These are phyloP conservation scores for Brachyalestes nurse DNA, from an alignment of 2,797 vertebrate species.

Conservation along the genomic window DNA sequence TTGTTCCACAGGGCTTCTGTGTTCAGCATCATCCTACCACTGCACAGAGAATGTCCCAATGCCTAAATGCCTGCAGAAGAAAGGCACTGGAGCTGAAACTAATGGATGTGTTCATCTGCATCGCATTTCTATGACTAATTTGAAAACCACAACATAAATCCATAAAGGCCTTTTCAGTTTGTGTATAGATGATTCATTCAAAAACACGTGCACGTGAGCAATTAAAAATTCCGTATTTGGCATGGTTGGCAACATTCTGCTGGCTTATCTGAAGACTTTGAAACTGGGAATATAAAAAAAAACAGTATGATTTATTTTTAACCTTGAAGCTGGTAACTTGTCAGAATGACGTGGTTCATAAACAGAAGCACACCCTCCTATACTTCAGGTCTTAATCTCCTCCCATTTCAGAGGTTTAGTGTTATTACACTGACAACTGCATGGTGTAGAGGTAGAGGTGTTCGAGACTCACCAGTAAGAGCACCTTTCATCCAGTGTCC, in stretches of 20 bases:
- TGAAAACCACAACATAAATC: neutral
- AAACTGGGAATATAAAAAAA: too few species aligned
- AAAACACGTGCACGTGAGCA: neutral
- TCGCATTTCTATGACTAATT: neutral
- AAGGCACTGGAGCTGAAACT: neutral
- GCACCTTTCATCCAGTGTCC: slow-evolving; percentile 4
- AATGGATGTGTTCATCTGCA: neutral
- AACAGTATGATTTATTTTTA: neutral
- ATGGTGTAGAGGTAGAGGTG: neutral
- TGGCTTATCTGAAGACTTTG: neutral
- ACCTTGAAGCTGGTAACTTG: neutral
- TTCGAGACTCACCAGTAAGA: slow-evolving; percentile 53
- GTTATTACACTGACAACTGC: neutral
- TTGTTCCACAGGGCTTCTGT: slow-evolving; percentile 64
- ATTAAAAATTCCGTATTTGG: neutral
- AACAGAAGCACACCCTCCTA: neutral
- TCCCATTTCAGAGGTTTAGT: neutral
- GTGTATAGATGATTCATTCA: neutral
- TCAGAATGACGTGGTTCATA: neutral
- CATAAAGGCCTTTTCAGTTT: neutral
- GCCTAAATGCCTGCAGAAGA: neutral
- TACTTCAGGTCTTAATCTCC: neutral
- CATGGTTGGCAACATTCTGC: neutral
- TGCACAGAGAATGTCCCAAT: neutral
- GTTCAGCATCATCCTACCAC: slow-evolving; percentile 53